phyloP scores from a whole-genome alignment of 2,113 vertebrate genomes.

The Acanthisitta chloris region DNA sequence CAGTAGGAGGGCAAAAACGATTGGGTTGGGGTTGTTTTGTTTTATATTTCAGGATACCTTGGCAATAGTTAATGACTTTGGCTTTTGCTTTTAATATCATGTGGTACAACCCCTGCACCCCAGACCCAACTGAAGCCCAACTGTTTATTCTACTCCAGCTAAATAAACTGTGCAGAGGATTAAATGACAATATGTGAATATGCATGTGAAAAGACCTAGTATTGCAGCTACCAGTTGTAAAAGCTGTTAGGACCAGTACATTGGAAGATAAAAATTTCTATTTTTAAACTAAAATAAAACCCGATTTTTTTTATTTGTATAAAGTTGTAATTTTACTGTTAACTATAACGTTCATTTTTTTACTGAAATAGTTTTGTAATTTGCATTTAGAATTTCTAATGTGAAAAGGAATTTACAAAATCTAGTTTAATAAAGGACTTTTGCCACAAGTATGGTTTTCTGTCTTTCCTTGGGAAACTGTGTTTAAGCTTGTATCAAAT shows the following conservation, averaged over 20 bases:
- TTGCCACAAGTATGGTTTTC: constrained; percentile 45
- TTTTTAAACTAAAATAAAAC: constrained; percentile 38
- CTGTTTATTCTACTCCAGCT: constrained; percentile 21
- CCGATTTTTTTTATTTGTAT: constrained; percentile 69
- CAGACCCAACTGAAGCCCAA: not conserved
- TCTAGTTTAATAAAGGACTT: constrained; percentile 77
- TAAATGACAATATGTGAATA: not conserved
- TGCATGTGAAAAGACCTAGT: constrained; percentile 27
- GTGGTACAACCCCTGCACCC: not conserved
- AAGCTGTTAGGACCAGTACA: constrained; percentile 36
- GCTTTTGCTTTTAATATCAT: constrained; percentile 9
- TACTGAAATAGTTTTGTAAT: constrained; percentile 76
- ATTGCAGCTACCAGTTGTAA: constrained; percentile 42
- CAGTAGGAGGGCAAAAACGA: not conserved
- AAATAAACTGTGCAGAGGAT: constrained; percentile 10
- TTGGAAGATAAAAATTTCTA: constrained; percentile 26
- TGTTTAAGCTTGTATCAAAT: not conserved
- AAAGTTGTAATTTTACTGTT: constrained; percentile 74
- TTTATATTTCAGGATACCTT: not conserved
- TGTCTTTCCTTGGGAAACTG: constrained; percentile 39
- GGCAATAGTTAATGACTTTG: not conserved
- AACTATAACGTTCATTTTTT: constrained; percentile 68
- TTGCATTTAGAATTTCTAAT: constrained; percentile 73
- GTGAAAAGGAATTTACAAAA: constrained; percentile 63
- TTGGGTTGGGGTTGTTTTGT: no score